Conservation (phyloP, 2,797 vertebrate genomes). For the Coregonus suidteri region DNA sequence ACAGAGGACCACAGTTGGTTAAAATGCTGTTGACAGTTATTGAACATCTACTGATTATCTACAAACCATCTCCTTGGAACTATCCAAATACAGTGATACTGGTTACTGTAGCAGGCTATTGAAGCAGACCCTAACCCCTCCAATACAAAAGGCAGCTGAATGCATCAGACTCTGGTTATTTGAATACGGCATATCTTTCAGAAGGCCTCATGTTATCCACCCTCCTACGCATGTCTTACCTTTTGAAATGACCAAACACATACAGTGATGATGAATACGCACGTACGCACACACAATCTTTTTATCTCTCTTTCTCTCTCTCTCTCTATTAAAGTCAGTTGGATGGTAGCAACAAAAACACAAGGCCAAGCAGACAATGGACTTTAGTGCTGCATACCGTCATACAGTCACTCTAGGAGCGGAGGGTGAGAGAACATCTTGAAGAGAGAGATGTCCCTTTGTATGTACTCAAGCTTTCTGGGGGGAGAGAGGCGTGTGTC, state of each 20-base stretch:
- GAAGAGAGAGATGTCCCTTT: too few species aligned
- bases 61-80: too few species aligned
- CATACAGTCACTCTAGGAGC: background rate
- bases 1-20: too few species aligned
- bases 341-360: slow-evolving; percentile 8
- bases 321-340: background rate
- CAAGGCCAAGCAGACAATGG: slow-evolving; percentile 54
- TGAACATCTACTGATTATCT: too few species aligned
- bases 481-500: too few species aligned
- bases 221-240: slow-evolving; percentile 17
- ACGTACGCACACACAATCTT: background rate
- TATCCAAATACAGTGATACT: background rate
- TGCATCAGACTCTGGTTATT: background rate
- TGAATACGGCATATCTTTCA: slow-evolving; percentile 15
- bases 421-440: too few species aligned
- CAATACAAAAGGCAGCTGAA: background rate
- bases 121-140: background rate
- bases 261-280: background rate
- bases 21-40: too few species aligned
- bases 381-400: slow-evolving; percentile 26
- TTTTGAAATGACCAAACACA: slow-evolving; percentile 12
- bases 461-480: too few species aligned
- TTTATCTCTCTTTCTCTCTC: background rate
- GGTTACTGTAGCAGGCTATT: background rate
- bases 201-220: slow-evolving; percentile 19